Conservation (phyloP, 2,797 vertebrate species). For the Caiman crocodilus region DNA sequence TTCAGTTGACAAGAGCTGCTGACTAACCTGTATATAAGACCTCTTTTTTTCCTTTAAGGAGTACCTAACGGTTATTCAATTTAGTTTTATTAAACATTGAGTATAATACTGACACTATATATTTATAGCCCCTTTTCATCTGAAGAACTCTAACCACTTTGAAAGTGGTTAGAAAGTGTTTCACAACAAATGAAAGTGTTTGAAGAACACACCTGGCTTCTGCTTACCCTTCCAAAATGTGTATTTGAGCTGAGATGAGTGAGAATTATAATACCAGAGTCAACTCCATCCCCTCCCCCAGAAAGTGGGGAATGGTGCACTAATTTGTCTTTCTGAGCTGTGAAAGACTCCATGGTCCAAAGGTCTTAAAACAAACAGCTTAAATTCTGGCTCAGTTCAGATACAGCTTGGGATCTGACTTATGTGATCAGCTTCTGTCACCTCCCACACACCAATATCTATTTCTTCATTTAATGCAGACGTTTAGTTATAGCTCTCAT, state of each 20-base stretch:
- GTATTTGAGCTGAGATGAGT: neutral
- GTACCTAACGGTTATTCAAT: neutral
- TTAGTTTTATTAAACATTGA: neutral
- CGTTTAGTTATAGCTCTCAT: neutral
- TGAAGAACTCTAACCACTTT: neutral
- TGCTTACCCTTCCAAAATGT: neutral
- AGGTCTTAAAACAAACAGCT: fast-evolving
- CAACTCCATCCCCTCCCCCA: neutral
- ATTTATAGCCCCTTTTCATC: neutral
- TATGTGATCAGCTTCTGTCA: neutral
- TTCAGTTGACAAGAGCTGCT: neutral
- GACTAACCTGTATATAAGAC: neutral
- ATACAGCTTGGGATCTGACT: fast-evolving
- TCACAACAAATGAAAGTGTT: fast-evolving
- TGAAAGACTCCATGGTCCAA: neutral
- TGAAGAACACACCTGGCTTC: neutral
- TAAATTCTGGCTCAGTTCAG: neutral
- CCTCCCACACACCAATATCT: neutral
- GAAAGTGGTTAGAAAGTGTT: neutral
- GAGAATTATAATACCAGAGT: neutral
- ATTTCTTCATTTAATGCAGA: neutral
- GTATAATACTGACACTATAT: fast-evolving
- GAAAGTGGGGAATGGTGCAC: fast-evolving
- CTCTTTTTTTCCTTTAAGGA: neutral
- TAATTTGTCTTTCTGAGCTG: too few species aligned